These are phyloP conservation scores for Spilosoma lubricipeda DNA, from an alignment of 2,888 invertebrate species.

Conservation along the genomic window DNA sequence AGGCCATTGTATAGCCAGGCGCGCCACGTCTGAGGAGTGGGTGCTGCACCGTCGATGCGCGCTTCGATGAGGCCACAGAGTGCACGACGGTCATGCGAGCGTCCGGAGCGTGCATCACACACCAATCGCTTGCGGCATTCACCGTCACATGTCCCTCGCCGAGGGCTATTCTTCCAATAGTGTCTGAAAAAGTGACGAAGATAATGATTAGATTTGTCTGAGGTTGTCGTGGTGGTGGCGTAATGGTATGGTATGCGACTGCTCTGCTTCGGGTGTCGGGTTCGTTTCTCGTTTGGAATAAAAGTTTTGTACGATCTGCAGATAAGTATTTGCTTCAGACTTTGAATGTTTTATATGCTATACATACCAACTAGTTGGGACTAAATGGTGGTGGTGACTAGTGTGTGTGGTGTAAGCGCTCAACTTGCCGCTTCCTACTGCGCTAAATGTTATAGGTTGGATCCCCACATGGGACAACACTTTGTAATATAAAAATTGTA, in stretches of 20 bases:
- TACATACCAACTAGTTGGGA: too few relatives aligned
- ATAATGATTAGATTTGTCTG: neutral
- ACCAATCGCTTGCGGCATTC: constrained; percentile 94
- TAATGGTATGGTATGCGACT: too few relatives aligned
- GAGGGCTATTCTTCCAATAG: constrained; percentile 96
- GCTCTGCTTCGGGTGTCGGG: too few relatives aligned
- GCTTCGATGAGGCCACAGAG: constrained; percentile 94
- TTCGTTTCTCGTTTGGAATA: too few relatives aligned
- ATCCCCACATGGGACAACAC: too few relatives aligned
- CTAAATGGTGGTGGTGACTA: too few relatives aligned
- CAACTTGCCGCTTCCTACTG: neutral
- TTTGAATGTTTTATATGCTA: too few relatives aligned
- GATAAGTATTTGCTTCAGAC: too few relatives aligned
- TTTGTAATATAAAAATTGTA: too few relatives aligned
- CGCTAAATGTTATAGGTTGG: neutral
- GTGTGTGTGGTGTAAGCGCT: too few relatives aligned
- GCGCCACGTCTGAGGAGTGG: constrained; percentile 90
- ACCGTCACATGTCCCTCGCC: constrained; percentile 92
- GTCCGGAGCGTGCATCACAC: constrained; percentile 94
- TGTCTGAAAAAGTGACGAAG: constrained; percentile 83
- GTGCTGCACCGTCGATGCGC: constrained; percentile 91
- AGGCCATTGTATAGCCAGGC: constrained; percentile 96
- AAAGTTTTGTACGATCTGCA: too few relatives aligned
- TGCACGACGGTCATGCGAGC: constrained; percentile 94
- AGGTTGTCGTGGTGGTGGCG: neutral